phyloP scores from a whole-genome alignment of 53 echinoderm and acorn worm species.

The Henricia sp. region DNA sequence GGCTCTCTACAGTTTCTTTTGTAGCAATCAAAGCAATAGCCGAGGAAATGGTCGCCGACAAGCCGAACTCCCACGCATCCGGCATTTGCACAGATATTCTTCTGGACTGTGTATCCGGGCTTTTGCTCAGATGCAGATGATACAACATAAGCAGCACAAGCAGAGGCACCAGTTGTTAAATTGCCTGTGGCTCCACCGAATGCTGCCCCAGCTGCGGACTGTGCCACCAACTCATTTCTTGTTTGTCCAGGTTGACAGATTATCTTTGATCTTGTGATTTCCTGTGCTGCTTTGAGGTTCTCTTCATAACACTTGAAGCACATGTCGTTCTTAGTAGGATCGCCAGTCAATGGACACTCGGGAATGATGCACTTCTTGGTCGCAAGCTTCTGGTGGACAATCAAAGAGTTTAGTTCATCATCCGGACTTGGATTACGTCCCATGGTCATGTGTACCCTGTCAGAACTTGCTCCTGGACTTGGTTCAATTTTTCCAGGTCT shows the following conservation, averaged over 20 bases:
- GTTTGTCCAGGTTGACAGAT: not conserved
- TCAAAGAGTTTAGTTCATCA: conserved; percentile 48
- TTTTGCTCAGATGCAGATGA: not conserved
- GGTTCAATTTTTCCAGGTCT: not conserved
- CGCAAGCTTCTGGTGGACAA: conserved; percentile 50
- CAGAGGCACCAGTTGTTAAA: conserved; percentile 18
- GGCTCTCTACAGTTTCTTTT: not conserved
- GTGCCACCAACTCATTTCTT: not conserved
- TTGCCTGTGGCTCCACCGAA: not conserved
- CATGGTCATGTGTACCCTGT: too few relatives aligned
- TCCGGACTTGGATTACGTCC: not conserved
- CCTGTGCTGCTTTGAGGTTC: conserved; percentile 42
- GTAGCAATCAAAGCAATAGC: conserved; percentile 55
- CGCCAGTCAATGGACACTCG: conserved; percentile 88
- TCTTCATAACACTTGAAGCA: conserved; percentile 75
- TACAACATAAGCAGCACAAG: not conserved
- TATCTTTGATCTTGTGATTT: conserved; percentile 12
- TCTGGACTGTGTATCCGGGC: conserved; percentile 70
- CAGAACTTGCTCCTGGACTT: too few relatives aligned
- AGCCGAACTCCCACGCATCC: conserved; percentile 82
- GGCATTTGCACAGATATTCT: conserved; percentile 85
- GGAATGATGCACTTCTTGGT: conserved; percentile 84
- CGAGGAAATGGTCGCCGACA: not conserved
- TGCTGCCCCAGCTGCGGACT: conserved; percentile 8
- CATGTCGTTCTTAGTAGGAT: conserved; percentile 69